Base-by-base conservation (phyloP, 2,113 vertebrate genomes). In the Psilopogon haemacephalus region DNA sequence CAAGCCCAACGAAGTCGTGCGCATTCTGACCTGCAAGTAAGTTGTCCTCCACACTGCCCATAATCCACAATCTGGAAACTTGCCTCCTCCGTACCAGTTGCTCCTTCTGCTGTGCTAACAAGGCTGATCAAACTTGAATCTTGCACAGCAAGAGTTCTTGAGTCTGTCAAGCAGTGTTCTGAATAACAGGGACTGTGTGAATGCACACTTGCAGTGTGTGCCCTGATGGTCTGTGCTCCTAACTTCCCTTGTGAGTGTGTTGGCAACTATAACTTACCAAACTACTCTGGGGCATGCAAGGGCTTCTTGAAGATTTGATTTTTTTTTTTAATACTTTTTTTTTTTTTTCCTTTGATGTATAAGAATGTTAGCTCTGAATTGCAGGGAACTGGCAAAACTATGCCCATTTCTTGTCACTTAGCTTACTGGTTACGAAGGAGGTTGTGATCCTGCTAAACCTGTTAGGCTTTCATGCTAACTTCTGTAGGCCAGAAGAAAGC, bases 11-110 rank as follows among this genome's bases (percentile, higher is more conserved):
- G 99, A 99, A 17, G 97, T 99, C 62, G 98, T 99, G 64, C 98
- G 99, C 27, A 98, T 99, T 91, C 97, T 99, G 42, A 99, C 98
- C 8, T 99, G 99, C 97, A 98, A 98, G 97, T 99, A 98, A 96
- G 98, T 98, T 82, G 38, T 52, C 64, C 85, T 93, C 93, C 63
- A 58, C 17, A 37, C 48, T 91, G 23, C 33, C 38, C 37, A 65
- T 87, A 50, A 67, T 58, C 40, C 37, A 76, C 37, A 76, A 54
- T 86, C 35, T 44, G 59, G 42, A 75, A 79, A n/a, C 17, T 2
- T 65, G 38, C 37, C 42, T 78, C 62, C 32, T 86, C 73, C 62
- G 32, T 86, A 5, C 65, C 11, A 20, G 30, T 37, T 58, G 46
- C 48, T 72, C 27, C 33, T 60, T 75, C 44, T 84, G 89, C 48